Evolutionary conservation across 2,113 vertebrate genomes (phyloP).

Genomic region (Dendropsophus ebraccatus): DNA sequence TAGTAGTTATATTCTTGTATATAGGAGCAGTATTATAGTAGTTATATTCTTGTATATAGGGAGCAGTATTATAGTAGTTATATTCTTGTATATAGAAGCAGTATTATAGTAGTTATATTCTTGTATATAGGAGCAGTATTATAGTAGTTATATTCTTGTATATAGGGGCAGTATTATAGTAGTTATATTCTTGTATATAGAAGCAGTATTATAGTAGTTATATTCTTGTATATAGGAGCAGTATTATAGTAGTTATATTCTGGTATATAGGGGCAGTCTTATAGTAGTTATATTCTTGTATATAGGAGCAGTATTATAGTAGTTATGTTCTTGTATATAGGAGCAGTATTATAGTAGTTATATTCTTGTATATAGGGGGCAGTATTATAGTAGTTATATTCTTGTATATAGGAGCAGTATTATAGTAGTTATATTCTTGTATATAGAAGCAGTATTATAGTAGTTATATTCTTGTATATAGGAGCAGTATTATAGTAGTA

Average conservation of each 20-base stretch:
- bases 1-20: background rate
- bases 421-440: no score
- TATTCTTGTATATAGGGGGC: background rate
- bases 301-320: background rate
- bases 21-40: slow-evolving; percentile 1
- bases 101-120: no score
- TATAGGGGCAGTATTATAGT: background rate
- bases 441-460: no score
- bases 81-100: background rate
- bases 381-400: no score
- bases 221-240: background rate
- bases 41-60: background rate
- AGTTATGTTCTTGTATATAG: background rate
- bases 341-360: background rate
- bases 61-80: background rate
- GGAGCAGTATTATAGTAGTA: no score
- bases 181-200: background rate
- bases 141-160: slow-evolving; percentile 1
- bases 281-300: slow-evolving; percentile 5
- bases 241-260: slow-evolving; percentile 5
- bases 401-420: no score
- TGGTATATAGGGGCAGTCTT: background rate
- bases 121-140: background rate
- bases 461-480: no score
- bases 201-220: slow-evolving; percentile 1